A percentile compares a stretch with the other conserved stretches of the same genome.
These are phyloP conservation scores for Yponomeuta sedellus DNA, from an alignment of 2,888 invertebrate species.

Conservation along the genomic window DNA sequence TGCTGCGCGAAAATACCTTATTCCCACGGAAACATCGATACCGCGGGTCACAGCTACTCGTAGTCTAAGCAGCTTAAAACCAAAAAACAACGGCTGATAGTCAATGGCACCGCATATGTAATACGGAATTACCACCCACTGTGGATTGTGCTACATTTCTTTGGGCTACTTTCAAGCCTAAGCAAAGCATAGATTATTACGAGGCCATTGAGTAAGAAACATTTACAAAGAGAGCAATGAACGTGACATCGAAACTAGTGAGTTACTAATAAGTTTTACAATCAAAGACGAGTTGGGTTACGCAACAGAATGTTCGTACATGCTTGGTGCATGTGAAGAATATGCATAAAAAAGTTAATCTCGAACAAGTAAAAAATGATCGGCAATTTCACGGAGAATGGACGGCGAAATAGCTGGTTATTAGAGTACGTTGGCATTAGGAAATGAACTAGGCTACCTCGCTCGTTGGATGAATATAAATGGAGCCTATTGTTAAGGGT, in stretches of 20 bases:
- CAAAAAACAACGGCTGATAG: not conserved
- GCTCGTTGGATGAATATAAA: not conserved
- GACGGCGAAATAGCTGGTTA: not conserved
- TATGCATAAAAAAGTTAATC: not conserved
- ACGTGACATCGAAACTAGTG: conserved; percentile 3
- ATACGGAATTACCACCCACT: not conserved
- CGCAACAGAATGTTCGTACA: not conserved
- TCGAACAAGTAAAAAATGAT: not conserved
- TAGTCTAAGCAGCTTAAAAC: too few species aligned
- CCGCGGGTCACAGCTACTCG: too few species aligned
- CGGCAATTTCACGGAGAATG: conserved; percentile 4
- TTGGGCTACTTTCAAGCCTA: not conserved
- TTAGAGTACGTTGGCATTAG: conserved; percentile 4
- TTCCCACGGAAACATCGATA: too few species aligned
- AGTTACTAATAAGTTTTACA: conserved; percentile 1
- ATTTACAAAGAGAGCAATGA: not conserved
- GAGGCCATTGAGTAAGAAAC: not conserved
- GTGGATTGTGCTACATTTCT: not conserved
- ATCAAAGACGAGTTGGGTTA: not conserved
- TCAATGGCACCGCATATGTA: not conserved
- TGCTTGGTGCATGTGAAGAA: not conserved
- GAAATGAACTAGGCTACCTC: not conserved
- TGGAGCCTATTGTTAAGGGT: not conserved
- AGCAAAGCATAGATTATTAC: not conserved
- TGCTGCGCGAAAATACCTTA: too few species aligned